Conservation (phyloP, 1,140 invertebrate genomes). For the Holotrichia oblita region DNA sequence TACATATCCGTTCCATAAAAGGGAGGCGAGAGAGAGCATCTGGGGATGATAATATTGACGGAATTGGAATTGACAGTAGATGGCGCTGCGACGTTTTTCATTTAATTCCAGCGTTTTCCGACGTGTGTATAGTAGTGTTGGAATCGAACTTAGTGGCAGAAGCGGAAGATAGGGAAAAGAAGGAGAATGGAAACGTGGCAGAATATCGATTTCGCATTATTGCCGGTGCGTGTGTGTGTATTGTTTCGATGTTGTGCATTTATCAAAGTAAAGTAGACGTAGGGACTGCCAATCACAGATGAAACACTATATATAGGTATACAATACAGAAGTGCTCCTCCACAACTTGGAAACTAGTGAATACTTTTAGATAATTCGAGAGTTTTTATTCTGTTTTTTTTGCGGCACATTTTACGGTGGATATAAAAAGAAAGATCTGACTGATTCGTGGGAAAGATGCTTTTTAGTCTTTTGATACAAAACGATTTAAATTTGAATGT, state of each 20-base stretch:
- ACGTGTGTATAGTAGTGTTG: background rate
- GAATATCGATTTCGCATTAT: constrained; percentile 36
- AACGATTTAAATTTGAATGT: no score
- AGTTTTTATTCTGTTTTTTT: no score
- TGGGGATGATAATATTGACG: constrained; percentile 12
- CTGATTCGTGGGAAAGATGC: no score
- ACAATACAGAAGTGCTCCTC: background rate
- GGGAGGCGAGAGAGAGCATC: background rate
- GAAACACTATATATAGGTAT: background rate
- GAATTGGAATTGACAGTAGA: constrained; percentile 15
- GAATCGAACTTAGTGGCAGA: background rate
- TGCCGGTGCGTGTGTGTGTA: background rate
- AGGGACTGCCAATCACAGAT: constrained; percentile 24
- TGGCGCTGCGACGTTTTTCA: background rate
- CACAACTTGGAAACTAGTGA: no score
- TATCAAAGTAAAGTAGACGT: constrained; percentile 21
- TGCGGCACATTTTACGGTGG: no score
- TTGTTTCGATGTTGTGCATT: constrained; percentile 23
- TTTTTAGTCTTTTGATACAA: no score
- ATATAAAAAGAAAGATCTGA: no score
- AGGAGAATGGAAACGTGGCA: background rate
- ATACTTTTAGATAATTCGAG: no score
- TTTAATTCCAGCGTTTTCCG: background rate
- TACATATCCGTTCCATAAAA: background rate
- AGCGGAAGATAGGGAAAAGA: constrained; percentile 10